Base-by-base conservation (phyloP, 2,888 invertebrate genomes). In the Syritta pipiens region DNA sequence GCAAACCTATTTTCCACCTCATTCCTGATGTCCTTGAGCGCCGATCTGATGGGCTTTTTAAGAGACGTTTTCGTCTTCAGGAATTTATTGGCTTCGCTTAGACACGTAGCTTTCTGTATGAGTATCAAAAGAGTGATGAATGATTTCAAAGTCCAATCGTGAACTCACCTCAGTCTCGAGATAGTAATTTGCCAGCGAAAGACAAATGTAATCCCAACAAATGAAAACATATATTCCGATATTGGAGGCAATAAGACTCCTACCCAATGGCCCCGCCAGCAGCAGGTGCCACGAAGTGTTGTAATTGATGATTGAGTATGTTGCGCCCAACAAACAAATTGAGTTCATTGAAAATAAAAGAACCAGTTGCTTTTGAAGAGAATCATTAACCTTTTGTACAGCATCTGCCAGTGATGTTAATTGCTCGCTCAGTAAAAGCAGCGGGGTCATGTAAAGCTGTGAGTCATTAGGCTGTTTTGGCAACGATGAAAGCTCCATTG, bases 241-340 rank as follows among this genome's bases (percentile, higher is more conserved):
- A 51, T 85, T 88, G 4, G 81, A 81, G 0, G 85, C 87, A 65
- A 85, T 84, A 69, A 88, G 85, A 46, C 85, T 68, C 4, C 85
- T 83, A 7, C 77, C 82, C 35, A 82, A 69, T n/a, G 83, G 81
- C 2, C 82, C 83, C 2, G 81, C 69, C 37, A 87, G 85, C 32
- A 87, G 60, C 3, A 85, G 37, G 44, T 85, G 26, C 87, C 87
- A 87, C 22, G 71, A 82, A 20, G 77, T 82, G 24, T 83, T 53
- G 32, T 83, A 87, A 65, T 86, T 85, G 3, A 85, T 72, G n/a
- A 77, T 60, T 5, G 82, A 40, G 46, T 86, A 85, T 2, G 81
- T 62, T 1, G 85, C 88, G 12, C 83, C 83, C 17, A 87, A 69
- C 4, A 87, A 72, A n/a, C 87, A 85, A 30, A 85, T 83, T 1